A percentile compares a stretch with the other conserved stretches of the same genome.
These are phyloP conservation scores for Centruroides sculpturatus DNA, from an alignment of 1,140 invertebrate genomes.

Conservation along the genomic window DNA sequence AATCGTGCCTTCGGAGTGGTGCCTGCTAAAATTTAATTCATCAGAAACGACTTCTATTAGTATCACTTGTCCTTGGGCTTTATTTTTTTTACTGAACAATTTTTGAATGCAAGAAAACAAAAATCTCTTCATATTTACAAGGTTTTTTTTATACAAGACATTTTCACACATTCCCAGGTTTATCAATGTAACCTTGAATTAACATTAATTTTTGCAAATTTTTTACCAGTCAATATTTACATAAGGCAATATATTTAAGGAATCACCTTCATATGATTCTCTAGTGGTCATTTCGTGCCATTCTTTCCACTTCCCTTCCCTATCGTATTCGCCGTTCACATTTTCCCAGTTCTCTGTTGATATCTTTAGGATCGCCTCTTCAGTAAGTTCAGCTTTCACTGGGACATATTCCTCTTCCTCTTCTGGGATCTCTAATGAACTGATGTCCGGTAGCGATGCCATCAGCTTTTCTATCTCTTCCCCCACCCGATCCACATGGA, in stretches of 20 bases:
- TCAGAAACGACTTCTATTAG: too few species aligned
- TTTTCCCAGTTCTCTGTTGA: conserved; percentile 31
- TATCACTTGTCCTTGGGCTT: too few species aligned
- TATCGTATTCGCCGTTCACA: conserved; percentile 47
- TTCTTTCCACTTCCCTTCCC: conserved; percentile 48
- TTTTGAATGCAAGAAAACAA: too few species aligned
- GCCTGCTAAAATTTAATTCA: too few species aligned
- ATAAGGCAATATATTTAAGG: conserved; percentile 77
- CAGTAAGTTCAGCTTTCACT: conserved; percentile 26
- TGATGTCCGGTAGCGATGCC: conserved; percentile 44
- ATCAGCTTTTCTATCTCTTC: conserved; percentile 40
- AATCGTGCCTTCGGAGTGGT: too few species aligned
- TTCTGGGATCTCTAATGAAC: conserved; percentile 35
- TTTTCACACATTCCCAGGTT: too few species aligned
- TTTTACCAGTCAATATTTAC: conserved; percentile 61
- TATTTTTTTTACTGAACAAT: too few species aligned
- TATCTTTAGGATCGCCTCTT: conserved; percentile 20
- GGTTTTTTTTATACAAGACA: too few species aligned
- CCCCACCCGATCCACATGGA: conserved; percentile 16
- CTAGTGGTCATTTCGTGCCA: conserved; percentile 62
- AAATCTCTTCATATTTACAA: too few species aligned
- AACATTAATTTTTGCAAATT: too few species aligned
- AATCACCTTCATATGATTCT: conserved; percentile 50
- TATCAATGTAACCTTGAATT: too few species aligned
- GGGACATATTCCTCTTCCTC: conserved; percentile 27